phyloP scores from a whole-genome alignment of 2,113 vertebrate species.

The Rhinopomastus cyanomelas region DNA sequence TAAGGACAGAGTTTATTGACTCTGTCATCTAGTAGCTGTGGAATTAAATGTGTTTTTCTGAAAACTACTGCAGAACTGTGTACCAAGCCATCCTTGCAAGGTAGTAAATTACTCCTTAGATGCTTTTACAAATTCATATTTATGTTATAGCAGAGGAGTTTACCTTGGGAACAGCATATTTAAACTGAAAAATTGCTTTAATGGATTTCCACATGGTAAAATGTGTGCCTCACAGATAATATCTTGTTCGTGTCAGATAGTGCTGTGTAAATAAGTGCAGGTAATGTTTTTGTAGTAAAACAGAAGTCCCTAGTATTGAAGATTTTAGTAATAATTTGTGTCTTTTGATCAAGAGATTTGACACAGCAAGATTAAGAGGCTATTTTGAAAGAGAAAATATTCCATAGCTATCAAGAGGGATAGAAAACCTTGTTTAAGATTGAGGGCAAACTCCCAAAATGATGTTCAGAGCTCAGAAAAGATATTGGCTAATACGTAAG shows the following conservation, averaged over 20 bases:
- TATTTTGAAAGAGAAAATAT: neutral
- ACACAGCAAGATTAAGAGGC: neutral
- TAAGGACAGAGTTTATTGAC: conserved; percentile 15
- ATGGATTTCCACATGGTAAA: conserved; percentile 42
- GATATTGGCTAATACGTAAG: neutral
- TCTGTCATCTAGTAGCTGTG: neutral
- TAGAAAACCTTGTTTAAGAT: neutral
- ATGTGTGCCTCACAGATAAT: conserved; percentile 7
- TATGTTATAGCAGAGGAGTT: conserved; percentile 21
- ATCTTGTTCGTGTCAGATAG: conserved; percentile 24
- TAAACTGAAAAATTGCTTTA: conserved; percentile 41
- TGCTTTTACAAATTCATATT: conserved; percentile 46
- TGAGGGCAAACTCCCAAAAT: neutral
- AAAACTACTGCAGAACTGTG: neutral
- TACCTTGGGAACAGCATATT: conserved; percentile 35
- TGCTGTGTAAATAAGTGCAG: conserved; percentile 24
- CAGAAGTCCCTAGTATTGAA: neutral
- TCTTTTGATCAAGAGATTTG: conserved; percentile 11
- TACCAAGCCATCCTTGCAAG: neutral
- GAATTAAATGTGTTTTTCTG: conserved; percentile 23
- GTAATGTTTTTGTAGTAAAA: conserved; percentile 16
- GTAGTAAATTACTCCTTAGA: conserved; percentile 32
- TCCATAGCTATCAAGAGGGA: neutral
- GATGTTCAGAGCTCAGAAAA: neutral
- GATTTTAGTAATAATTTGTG: neutral